These are phyloP conservation scores for Neosilurus mollespiculum DNA, from an alignment of 2,797 vertebrate species.

Conservation along the genomic window DNA sequence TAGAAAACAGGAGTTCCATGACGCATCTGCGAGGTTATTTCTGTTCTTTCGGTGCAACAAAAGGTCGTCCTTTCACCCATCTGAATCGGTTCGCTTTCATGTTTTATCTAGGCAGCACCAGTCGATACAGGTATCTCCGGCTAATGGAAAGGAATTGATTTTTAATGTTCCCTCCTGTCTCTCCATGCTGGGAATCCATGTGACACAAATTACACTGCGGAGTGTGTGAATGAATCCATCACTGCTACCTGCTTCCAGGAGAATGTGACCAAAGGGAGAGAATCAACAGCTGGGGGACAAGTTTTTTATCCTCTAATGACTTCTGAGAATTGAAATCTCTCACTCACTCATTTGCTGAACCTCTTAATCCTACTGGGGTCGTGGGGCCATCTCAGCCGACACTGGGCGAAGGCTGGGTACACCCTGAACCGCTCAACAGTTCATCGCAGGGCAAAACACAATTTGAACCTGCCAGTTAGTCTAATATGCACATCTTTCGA, in stretches of 20 bases:
- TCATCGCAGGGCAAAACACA: too few relatives aligned
- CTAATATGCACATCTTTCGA: too few relatives aligned
- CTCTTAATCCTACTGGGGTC: too few relatives aligned
- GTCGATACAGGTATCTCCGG: constrained; percentile 51
- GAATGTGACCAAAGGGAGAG: not conserved
- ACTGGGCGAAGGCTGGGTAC: too few relatives aligned
- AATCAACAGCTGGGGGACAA: not conserved
- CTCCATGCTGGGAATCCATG: constrained; percentile 55
- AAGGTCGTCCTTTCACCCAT: constrained; percentile 56
- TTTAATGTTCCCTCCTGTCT: constrained; percentile 52
- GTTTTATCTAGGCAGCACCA: constrained; percentile 52
- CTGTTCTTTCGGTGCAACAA: constrained; percentile 48
- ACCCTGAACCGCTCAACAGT: too few relatives aligned
- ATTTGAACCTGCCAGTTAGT: too few relatives aligned
- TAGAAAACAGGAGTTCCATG: constrained; percentile 47
- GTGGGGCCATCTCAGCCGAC: too few relatives aligned
- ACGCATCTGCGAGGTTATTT: constrained; percentile 36
- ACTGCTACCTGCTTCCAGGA: not conserved
- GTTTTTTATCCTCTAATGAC: too few relatives aligned
- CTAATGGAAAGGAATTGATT: constrained; percentile 60
- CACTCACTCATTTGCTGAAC: too few relatives aligned
- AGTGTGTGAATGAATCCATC: constrained; percentile 31
- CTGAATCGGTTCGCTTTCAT: constrained; percentile 55
- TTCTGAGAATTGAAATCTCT: too few relatives aligned
- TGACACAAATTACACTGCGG: constrained; percentile 49